phyloP scores from a whole-genome alignment of 2,797 vertebrate species.

The Falco cherrug region DNA sequence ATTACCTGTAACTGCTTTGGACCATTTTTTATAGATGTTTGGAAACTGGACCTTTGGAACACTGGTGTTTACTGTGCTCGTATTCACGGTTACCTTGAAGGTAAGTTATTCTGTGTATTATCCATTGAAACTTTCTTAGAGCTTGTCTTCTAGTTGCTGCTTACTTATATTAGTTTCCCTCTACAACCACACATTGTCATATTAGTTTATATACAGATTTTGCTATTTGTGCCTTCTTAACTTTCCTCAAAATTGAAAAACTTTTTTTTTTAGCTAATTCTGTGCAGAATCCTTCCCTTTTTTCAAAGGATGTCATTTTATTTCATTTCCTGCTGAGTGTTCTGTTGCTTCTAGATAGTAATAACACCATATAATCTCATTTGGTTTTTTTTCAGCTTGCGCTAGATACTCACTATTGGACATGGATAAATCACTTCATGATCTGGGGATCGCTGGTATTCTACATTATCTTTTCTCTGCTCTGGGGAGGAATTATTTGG shows the following conservation, averaged over 20 bases:
- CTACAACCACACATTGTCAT: not conserved
- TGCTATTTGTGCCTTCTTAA: not conserved
- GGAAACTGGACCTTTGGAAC: slow-evolving; percentile 99
- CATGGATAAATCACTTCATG: slow-evolving; percentile 98
- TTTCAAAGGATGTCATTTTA: not conserved
- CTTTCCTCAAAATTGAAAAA: not conserved
- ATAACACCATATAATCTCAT: not conserved
- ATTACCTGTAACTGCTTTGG: not conserved
- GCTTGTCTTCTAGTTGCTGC: not conserved
- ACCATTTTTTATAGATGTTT: slow-evolving; percentile 85
- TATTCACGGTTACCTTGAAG: slow-evolving; percentile 97
- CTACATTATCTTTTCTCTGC: slow-evolving; percentile 94
- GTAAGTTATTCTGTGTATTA: slow-evolving; percentile 69
- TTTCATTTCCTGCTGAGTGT: not conserved
- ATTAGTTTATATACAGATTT: not conserved
- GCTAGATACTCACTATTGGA: slow-evolving; percentile 97
- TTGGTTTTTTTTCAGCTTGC: slow-evolving; percentile 80
- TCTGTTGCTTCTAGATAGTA: not conserved
- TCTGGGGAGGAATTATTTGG: slow-evolving; percentile 98
- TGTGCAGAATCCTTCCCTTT: not conserved
- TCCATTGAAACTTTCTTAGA: not conserved
- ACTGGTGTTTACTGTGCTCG: slow-evolving; percentile 93
- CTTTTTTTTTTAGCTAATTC: not conserved
- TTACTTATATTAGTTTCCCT: not conserved
- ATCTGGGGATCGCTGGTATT: slow-evolving; percentile 97